Evolutionary conservation across 1,140 invertebrate species (phyloP).

Genomic region (Drosophila repletoides): DNA sequence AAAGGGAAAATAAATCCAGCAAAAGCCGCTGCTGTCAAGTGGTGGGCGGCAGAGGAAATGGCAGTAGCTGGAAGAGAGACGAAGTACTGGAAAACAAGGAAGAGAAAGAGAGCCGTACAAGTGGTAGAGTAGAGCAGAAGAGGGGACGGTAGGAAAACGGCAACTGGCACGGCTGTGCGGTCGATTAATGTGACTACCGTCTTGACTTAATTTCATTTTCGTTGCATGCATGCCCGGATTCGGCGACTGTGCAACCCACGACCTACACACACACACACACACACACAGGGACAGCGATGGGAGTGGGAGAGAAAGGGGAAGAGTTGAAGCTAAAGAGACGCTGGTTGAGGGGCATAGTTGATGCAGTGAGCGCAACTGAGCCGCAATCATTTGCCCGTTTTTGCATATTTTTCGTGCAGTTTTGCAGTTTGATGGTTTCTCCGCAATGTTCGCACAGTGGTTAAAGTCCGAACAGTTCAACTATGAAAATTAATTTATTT

Average conservation of each 20-base stretch:
- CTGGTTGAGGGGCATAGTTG: constrained; percentile 19
- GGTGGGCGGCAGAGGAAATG: constrained; percentile 39
- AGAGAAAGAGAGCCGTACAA: not conserved
- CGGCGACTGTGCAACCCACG: constrained; percentile 23
- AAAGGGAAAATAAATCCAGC: constrained; percentile 67
- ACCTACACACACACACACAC: constrained; percentile 42
- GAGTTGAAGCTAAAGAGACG: not conserved
- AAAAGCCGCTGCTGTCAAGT: constrained; percentile 61
- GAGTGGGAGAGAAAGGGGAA: not conserved
- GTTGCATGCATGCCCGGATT: constrained; percentile 59
- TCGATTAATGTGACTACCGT: constrained; percentile 77
- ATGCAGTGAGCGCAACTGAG: constrained; percentile 56
- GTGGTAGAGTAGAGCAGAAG: not conserved
- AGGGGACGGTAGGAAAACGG: not conserved
- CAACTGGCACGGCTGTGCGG: constrained; percentile 32
- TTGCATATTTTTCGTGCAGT: constrained; percentile 76
- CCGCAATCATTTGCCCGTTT: constrained; percentile 76
- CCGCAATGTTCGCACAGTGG: constrained; percentile 46
- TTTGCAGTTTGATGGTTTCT: constrained; percentile 72
- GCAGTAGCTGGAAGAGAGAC: constrained; percentile 1
- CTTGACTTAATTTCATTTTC: constrained; percentile 78
- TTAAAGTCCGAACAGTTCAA: not conserved
- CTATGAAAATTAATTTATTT: too few relatives aligned
- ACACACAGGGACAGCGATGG: not conserved
- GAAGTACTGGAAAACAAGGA: not conserved